phyloP scores from a whole-genome alignment of 2,113 vertebrate genomes.

The Pluvialis apricaria region DNA sequence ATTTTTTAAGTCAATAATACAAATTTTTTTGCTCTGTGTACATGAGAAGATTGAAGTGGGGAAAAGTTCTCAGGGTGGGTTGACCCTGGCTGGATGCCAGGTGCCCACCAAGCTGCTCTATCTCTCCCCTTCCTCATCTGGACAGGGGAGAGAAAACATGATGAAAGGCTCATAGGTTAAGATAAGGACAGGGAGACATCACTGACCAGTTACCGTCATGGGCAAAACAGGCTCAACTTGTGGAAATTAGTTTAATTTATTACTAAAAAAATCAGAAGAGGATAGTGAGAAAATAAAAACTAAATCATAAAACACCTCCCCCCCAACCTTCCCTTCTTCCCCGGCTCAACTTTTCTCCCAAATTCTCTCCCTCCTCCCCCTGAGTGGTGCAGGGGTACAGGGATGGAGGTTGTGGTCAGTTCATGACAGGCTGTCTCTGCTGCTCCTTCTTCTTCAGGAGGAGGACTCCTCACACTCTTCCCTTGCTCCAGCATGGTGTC shows the following conservation, averaged over 20 bases:
- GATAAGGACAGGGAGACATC: neutral
- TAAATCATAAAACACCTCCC: neutral
- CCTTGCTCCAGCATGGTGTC: neutral
- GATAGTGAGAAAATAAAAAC: neutral
- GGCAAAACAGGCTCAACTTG: neutral
- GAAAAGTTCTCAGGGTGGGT: neutral
- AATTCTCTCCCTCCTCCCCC: neutral
- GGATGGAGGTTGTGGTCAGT: neutral
- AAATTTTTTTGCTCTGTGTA: neutral
- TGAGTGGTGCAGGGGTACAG: accelerated
- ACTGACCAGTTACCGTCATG: neutral
- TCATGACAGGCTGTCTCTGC: neutral
- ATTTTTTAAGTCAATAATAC: neutral
- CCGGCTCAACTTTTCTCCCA: neutral
- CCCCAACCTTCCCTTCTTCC: neutral
- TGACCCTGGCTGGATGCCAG: neutral
- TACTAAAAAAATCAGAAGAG: neutral
- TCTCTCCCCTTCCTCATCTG: neutral
- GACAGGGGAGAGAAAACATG: neutral
- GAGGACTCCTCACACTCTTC: neutral
- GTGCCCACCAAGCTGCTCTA: neutral
- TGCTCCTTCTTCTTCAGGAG: neutral
- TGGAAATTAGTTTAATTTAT: neutral
- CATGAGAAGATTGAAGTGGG: neutral
- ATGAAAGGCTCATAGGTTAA: neutral